Evolutionary conservation across 2,888 invertebrate genomes (phyloP).

Genomic region (Physocephala rufipes): DNA sequence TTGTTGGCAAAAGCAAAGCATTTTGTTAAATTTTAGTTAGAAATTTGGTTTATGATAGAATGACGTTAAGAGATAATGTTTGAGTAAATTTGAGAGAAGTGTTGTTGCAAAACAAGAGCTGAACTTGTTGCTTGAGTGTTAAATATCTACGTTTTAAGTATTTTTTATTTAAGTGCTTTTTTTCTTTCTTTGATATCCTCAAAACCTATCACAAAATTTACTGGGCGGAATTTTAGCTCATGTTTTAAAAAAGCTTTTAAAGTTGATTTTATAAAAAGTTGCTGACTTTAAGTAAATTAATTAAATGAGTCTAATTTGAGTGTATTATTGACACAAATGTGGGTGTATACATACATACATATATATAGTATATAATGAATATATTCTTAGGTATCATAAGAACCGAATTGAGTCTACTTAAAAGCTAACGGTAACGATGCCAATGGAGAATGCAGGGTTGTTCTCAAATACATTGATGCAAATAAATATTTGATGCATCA

Average conservation of each 20-base stretch:
- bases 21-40: neutral
- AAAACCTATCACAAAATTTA: slow-evolving; percentile 63
- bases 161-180: slow-evolving; percentile 31
- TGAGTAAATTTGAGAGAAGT: neutral
- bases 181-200: slow-evolving; percentile 42
- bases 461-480: too few species aligned
- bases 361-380: neutral
- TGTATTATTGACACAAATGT: neutral
- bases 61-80: neutral
- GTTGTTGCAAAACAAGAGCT: neutral
- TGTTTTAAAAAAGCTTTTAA: slow-evolving; percentile 43
- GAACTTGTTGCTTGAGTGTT: slow-evolving; percentile 31
- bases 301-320: too few species aligned
- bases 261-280: slow-evolving; percentile 23
- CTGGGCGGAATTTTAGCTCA: slow-evolving; percentile 55
- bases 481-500: too few species aligned
- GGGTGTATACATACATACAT: slow-evolving; percentile 19
- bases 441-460: too few species aligned
- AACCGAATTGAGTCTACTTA: too few species aligned
- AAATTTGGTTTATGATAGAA: neutral
- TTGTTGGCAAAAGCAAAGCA: neutral
- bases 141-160: slow-evolving; percentile 36
- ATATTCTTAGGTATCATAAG: neutral
- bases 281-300: too few species aligned
- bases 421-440: too few species aligned